Evolutionary conservation across 2,888 invertebrate species (phyloP).

Genomic region (Ypsolopha scabrella): DNA sequence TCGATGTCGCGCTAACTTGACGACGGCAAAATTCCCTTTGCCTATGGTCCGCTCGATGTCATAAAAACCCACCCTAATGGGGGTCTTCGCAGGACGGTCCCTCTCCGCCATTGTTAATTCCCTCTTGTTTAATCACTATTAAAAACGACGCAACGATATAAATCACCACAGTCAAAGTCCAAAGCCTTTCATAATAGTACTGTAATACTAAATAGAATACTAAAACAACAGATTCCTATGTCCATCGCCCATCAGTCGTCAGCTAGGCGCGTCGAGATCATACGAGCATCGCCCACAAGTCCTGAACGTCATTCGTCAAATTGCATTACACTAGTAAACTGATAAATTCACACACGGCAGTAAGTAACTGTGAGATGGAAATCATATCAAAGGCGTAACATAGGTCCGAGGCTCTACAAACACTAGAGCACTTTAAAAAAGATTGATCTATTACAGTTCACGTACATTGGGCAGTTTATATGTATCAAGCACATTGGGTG

Average conservation of each 20-base stretch:
- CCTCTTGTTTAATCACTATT: background rate
- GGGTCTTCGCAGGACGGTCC: conserved; percentile 72
- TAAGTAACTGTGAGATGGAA: conserved; percentile 20
- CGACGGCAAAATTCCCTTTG: conserved; percentile 99
- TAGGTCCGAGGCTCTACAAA: conserved; percentile 2
- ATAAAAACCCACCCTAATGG: conserved; percentile 95
- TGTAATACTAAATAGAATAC: background rate
- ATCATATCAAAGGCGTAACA: conserved; percentile 42
- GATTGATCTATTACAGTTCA: conserved; percentile 7
- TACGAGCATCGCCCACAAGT: conserved; percentile 14
- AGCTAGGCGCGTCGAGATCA: conserved; percentile 9
- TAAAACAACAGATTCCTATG: background rate
- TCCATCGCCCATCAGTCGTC: background rate
- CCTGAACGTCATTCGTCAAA: conserved; percentile 17
- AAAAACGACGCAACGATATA: background rate
- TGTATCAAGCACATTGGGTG: conserved; percentile 25
- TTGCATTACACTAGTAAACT: conserved; percentile 13
- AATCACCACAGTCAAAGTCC: background rate
- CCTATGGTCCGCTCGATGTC: conserved; percentile 98
- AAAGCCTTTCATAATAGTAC: background rate
- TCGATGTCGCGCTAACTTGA: conserved; percentile 96
- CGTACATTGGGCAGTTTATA: conserved; percentile 23
- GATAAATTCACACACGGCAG: conserved; percentile 4
- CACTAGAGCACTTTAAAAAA: background rate
- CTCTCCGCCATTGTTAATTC: conserved; percentile 60